A percentile compares a stretch with the other conserved stretches of the same genome.
These are phyloP conservation scores for Leptinotarsa juncta DNA, from an alignment of 2,888 invertebrate genomes.

Conservation along the genomic window DNA sequence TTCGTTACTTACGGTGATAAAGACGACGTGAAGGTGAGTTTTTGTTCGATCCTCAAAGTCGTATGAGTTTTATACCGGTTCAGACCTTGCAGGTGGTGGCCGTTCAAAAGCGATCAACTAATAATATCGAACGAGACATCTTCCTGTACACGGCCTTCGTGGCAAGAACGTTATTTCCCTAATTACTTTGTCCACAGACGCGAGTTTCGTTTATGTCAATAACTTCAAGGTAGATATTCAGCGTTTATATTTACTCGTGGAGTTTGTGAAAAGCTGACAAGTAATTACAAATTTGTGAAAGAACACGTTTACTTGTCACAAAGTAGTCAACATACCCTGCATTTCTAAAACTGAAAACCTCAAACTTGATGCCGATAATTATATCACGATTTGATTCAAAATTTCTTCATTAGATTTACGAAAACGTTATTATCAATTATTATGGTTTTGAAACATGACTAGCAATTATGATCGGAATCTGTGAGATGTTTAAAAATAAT, in stretches of 20 bases:
- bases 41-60: constrained; percentile 35
- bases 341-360: too few relatives aligned
- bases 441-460: too few relatives aligned
- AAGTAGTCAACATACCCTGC: too few relatives aligned
- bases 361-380: too few relatives aligned
- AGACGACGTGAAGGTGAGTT: constrained; percentile 36
- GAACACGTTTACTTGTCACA: too few relatives aligned
- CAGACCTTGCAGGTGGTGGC: constrained; percentile 11
- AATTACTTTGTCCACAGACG: constrained; percentile 1
- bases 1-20: neutral
- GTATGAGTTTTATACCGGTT: constrained; percentile 22
- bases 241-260: neutral
- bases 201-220: neutral
- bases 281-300: too few relatives aligned
- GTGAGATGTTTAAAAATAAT: too few relatives aligned
- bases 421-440: too few relatives aligned
- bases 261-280: too few relatives aligned
- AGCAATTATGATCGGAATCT: too few relatives aligned
- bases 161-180: neutral
- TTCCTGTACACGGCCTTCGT: constrained; percentile 1
- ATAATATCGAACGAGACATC: constrained; percentile 13
- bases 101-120: neutral
- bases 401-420: too few relatives aligned
- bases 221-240: neutral
- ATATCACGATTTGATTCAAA: too few relatives aligned